phyloP scores from a whole-genome alignment of 2,113 vertebrate genomes.

The Gorilla gorilla region DNA sequence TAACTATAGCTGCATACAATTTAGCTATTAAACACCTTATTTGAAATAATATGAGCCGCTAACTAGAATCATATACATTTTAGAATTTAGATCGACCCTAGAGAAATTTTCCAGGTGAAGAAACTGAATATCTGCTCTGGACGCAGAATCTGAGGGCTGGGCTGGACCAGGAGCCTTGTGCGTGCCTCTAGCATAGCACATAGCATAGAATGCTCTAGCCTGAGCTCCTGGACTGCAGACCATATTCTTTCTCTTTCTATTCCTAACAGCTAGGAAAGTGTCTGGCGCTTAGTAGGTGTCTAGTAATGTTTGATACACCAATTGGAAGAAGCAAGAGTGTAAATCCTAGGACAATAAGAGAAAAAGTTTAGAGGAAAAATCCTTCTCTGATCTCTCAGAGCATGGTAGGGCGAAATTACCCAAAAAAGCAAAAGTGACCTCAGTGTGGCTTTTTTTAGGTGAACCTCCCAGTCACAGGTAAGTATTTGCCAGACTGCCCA shows the following conservation, averaged over 20 bases:
- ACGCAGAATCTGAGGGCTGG: background rate
- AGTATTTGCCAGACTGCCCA: background rate
- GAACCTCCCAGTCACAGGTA: background rate
- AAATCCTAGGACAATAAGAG: background rate
- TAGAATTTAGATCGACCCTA: background rate
- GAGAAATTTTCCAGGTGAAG: background rate
- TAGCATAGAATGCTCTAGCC: background rate
- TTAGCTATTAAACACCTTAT: background rate
- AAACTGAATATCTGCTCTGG: background rate
- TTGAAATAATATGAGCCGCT: background rate
- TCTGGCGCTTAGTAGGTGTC: background rate
- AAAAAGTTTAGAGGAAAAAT: background rate
- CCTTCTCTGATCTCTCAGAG: background rate
- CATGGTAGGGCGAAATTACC: background rate
- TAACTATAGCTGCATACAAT: too few species aligned
- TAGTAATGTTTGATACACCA: background rate
- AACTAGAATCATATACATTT: background rate
- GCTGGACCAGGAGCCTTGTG: background rate
- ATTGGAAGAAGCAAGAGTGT: background rate
- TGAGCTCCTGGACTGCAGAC: background rate
- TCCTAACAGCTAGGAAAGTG: background rate
- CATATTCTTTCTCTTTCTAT: background rate
- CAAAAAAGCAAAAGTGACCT: background rate
- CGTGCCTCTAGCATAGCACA: too few species aligned
- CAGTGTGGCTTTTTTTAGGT: background rate